Percentiles rank a stretch among this genome's conserved stretches.
Evolutionary conservation across 1,140 invertebrate genomes (phyloP).

Genomic region (Drosophila yakuba): DNA sequence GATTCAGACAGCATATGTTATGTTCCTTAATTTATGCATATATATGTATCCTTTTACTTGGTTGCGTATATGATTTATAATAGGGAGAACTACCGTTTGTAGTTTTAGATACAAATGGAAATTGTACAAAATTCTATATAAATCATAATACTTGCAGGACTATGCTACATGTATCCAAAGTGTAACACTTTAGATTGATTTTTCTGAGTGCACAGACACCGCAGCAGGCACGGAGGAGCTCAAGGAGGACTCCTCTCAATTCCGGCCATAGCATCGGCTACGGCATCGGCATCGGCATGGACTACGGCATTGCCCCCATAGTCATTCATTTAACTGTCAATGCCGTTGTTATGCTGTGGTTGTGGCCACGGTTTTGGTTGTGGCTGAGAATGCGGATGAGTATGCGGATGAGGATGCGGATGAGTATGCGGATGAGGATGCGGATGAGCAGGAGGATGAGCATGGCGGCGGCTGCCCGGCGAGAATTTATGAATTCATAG

Average conservation of each 20-base stretch:
- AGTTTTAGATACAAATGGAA: no score
- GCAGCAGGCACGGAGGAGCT: slow-evolving; percentile 7
- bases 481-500: slow-evolving; percentile 69
- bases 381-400: slow-evolving; percentile 23
- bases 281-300: slow-evolving; percentile 8
- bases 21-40: no score
- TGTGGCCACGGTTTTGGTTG: slow-evolving; percentile 36
- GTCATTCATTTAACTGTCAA: slow-evolving; percentile 75
- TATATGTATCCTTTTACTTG: no score
- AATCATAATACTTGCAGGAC: no score
- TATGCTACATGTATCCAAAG: no score
- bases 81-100: no score
- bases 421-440: slow-evolving; percentile 3
- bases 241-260: slow-evolving; percentile 21
- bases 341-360: slow-evolving; percentile 68
- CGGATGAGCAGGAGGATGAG: slow-evolving; percentile 10
- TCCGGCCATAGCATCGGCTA: slow-evolving; percentile 11
- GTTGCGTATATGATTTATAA: no score
- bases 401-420: neutral
- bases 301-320: slow-evolving; percentile 32
- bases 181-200: neutral
- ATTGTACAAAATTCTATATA: no score
- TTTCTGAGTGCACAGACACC: slow-evolving; percentile 8
- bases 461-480: slow-evolving; percentile 33
- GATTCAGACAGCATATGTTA: no score